Evolutionary conservation across 1,140 invertebrate species (phyloP).

Genomic region (Grapholita molesta): DNA sequence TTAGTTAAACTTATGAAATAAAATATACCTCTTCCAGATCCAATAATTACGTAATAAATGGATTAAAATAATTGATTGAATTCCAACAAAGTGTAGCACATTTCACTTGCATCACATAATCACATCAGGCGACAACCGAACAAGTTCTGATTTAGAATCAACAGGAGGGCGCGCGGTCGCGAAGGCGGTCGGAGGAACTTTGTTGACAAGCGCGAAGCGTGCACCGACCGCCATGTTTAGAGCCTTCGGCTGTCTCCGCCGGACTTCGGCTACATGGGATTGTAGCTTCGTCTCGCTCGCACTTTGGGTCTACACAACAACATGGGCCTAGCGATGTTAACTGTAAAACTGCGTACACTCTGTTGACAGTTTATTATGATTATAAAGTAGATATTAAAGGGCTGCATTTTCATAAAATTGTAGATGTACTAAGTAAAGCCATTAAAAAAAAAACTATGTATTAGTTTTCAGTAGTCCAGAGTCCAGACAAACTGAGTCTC

Average conservation of each 20-base stretch:
- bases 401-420: background rate
- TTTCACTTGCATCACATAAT: conserved; percentile 3
- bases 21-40: background rate
- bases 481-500: too few relatives aligned
- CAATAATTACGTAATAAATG: background rate
- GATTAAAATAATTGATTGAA: background rate
- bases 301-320: background rate
- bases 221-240: conserved; percentile 60
- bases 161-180: conserved; percentile 30
- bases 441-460: background rate
- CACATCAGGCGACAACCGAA: background rate
- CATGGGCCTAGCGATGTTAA: conserved; percentile 12
- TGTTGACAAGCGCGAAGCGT: conserved; percentile 68
- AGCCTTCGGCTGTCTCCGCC: conserved; percentile 51
- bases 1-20: conserved; percentile 1
- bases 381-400: background rate
- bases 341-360: conserved; percentile 9
- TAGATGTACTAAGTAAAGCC: background rate
- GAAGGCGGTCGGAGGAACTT: conserved; percentile 55
- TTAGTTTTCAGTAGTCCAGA: too few relatives aligned
- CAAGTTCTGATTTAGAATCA: background rate
- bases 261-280: conserved; percentile 34
- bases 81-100: background rate
- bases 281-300: background rate
- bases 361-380: background rate